phyloP scores from a whole-genome alignment of 1,140 invertebrate species.

The Conus ventricosus region DNA sequence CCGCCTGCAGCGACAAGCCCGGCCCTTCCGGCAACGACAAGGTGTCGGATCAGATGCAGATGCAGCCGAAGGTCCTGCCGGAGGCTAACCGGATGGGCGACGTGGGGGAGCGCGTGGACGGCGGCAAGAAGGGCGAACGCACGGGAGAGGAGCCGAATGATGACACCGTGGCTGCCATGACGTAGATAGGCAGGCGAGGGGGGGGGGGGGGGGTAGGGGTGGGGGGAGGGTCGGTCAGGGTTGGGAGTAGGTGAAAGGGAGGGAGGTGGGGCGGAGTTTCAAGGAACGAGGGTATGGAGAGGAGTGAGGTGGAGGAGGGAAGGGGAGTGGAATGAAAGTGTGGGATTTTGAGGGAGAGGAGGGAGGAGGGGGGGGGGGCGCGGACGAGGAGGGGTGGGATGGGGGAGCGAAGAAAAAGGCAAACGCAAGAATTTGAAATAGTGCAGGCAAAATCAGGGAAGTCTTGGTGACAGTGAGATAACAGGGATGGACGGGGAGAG shows the following conservation, averaged over 20 bases:
- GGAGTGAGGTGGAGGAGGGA: constrained; percentile 13
- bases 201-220: not conserved
- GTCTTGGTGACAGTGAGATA: not conserved
- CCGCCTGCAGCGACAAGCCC: not conserved
- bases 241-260: no score
- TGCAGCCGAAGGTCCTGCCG: not conserved
- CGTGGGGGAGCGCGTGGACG: not conserved
- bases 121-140: not conserved
- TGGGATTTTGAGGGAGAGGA: not conserved
- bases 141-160: not conserved
- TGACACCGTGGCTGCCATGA: not conserved
- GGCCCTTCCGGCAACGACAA: constrained; percentile 15
- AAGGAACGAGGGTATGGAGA: not conserved
- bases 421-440: not conserved
- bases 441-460: not conserved
- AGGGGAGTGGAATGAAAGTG: not conserved
- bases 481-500: not conserved
- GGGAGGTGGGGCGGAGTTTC: not conserved
- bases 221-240: not conserved
- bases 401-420: not conserved
- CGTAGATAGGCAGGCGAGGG: not conserved
- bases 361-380: not conserved
- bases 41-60: not conserved
- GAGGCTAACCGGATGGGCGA: not conserved
- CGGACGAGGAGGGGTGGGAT: not conserved